Evolutionary conservation across 2,888 invertebrate species (phyloP), one percentile per base, ranked within the genome.

Genomic region (Tipula confusa): DNA sequence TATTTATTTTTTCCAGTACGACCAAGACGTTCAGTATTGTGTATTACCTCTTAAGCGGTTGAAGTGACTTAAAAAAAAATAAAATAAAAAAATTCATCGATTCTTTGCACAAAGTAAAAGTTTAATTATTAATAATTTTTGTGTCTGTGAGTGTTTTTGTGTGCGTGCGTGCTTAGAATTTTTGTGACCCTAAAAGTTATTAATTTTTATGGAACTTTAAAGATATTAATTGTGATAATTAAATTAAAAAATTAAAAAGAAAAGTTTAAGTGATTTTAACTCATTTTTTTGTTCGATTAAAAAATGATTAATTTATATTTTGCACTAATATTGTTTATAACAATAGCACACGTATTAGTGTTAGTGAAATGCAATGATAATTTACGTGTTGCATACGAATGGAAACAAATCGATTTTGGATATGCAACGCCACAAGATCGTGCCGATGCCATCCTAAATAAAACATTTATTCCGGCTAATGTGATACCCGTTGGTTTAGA

Each of bases 401-500:
- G 95, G 95, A 93, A 92, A 86, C 92, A 93, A 88, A 89, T 95
- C 82, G 94, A 95, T 87, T 95, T 92, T 88, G 92, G 92, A 84
- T 95, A 92, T 89, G 91, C 92, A 2, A 91, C 87, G 36, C 89
- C 91, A 0, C 91, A 91, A 6, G 91, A 90, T 2, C 89, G 93
- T 83, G 91, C 91, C 87, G 90, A 91, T 83, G 94, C 94, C 24
- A 89, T 94, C 64, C 90, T 91, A 33, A 90, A 89, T 83, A 91
- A 91, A 85, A 90, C 90, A 84, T 95, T 93, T 86, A 92, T 94
- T 43, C 94, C 93, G 9, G 92, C 93, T 87, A 93, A 94, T 87
- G 94, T 94, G 85, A 90, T 95, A 29, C 95, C 95, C 0, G 92
- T 95, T 87, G 95, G 95, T 0, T 85, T 95, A 85, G 95, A 95